Evolutionary conservation across 1,140 invertebrate species (phyloP).

Genomic region (Macrotrachela quadricornifera): DNA sequence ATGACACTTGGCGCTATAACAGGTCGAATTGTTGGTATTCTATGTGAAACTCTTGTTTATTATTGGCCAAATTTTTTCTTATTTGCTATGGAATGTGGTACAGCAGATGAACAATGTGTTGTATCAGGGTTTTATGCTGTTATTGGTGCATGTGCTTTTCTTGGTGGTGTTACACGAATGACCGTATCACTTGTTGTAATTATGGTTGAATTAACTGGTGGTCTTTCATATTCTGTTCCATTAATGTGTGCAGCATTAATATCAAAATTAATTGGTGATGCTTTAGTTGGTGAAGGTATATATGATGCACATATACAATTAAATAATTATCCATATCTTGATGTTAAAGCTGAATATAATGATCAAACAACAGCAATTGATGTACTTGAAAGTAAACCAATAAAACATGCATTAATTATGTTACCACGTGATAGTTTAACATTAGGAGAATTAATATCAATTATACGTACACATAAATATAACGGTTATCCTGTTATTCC

Average conservation of each 20-base stretch:
- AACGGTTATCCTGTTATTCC: no score
- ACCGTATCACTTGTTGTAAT: slow-evolving; percentile 96
- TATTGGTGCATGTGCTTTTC: slow-evolving; percentile 91
- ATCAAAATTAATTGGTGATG: slow-evolving; percentile 98
- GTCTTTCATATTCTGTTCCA: slow-evolving; percentile 65
- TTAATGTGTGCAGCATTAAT: slow-evolving; percentile 98
- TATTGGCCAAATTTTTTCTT: slow-evolving; percentile 62
- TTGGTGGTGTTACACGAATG: slow-evolving; percentile 94
- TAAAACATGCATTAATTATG: background rate
- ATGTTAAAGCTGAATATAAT: slow-evolving; percentile 91
- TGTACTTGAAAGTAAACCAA: slow-evolving; percentile 68
- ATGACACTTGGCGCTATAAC: slow-evolving; percentile 68
- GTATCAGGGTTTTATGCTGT: slow-evolving; percentile 96
- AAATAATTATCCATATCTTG: slow-evolving; percentile 93
- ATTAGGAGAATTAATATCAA: background rate
- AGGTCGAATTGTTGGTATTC: slow-evolving; percentile 82
- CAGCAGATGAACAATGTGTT: slow-evolving; percentile 62
- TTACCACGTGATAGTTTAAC: background rate
- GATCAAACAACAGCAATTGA: slow-evolving; percentile 94
- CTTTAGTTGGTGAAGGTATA: slow-evolving; percentile 70
- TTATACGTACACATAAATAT: background rate
- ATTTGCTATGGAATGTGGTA: slow-evolving; percentile 75
- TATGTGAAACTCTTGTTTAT: slow-evolving; percentile 70
- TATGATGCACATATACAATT: slow-evolving; percentile 94
- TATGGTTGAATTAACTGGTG: slow-evolving; percentile 97